Evolutionary conservation across 1,140 invertebrate genomes (phyloP), one percentile per base, ranked within the genome.

Genomic region (Sitophilus oryzae): DNA sequence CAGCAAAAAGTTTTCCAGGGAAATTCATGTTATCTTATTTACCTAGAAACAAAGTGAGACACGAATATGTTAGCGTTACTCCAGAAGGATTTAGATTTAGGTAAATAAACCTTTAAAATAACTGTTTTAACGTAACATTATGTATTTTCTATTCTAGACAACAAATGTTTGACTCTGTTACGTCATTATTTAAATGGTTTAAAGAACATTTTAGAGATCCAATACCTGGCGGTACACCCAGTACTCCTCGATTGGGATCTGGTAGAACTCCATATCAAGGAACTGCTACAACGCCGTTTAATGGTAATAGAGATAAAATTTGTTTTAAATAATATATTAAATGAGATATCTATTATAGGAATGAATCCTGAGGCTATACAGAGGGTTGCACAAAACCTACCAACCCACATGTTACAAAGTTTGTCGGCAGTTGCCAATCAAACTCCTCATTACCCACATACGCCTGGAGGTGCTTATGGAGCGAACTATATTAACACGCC

Each of bases 131-230:
- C 11, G 5, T 30, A 5, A 30, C 11, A 30, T 30, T 30, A 30
- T 6, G 5, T 30, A 6, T 30, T 30, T 30, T 30, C 5, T 30
- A 5, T 6, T 30, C 25, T n/a, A 30, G 25, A 22, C 81, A 86
- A 46, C 86, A 93, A 68, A 83, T 87, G 64, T 98, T 98, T 71
- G 84, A 88, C 49, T 85, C 87, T 1, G 74, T 98, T 0, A 85
- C 82, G 48, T 81, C 84, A 1, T 68, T 98, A 6, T 82, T 99
- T 59, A 82, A 88, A 45, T 99, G 95, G 94, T 99, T 98, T 71
- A 99, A 99, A 69, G 91, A 95, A 71, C 93, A 99, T 69, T 98
- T 95, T 76, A 76, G 91, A 43, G 93, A 97, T 66, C 88, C 92
- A 0, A 81, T 91, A 42, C 90, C 91, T 9, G 81, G 81, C 1